phyloP scores from a whole-genome alignment of 2,888 invertebrate genomes.

The Teinopalpus imperialis region DNA sequence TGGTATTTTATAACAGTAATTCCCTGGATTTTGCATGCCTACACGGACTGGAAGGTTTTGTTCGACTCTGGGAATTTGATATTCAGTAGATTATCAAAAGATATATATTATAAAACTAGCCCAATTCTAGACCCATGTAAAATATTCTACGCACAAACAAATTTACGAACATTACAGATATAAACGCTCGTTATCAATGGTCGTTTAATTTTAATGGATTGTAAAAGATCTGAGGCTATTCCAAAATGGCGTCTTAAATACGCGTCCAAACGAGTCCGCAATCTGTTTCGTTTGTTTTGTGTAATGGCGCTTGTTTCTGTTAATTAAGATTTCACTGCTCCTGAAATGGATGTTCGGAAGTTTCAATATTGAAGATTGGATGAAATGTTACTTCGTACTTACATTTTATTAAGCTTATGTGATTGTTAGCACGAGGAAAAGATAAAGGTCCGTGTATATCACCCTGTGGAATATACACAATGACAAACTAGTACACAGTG shows the following conservation, averaged over 20 bases:
- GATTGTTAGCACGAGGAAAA: too few relatives aligned
- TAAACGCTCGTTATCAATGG: slow-evolving; percentile 5
- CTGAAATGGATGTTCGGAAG: slow-evolving; percentile 1
- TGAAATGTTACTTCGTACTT: neutral
- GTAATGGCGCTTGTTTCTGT: slow-evolving; percentile 6
- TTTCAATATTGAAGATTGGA: neutral
- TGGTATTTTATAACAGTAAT: too few relatives aligned
- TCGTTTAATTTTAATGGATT: slow-evolving; percentile 16
- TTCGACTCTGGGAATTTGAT: too few relatives aligned
- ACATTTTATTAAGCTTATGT: too few relatives aligned
- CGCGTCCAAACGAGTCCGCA: slow-evolving; percentile 9
- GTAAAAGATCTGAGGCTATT: slow-evolving; percentile 10
- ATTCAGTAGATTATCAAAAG: too few relatives aligned
- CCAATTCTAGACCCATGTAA: too few relatives aligned
- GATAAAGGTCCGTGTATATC: too few relatives aligned
- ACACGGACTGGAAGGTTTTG: too few relatives aligned
- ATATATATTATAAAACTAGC: too few relatives aligned
- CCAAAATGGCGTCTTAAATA: slow-evolving; percentile 10
- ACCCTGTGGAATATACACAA: too few relatives aligned
- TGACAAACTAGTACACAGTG: too few relatives aligned
- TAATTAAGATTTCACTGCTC: slow-evolving; percentile 10
- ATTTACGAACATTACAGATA: slow-evolving; percentile 3
- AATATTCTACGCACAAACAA: neutral
- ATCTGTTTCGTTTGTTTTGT: slow-evolving; percentile 13
- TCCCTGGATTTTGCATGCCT: too few relatives aligned